These are phyloP conservation scores for Matsumyia berberina DNA, from an alignment of 2,888 invertebrate species.

Conservation along the genomic window DNA sequence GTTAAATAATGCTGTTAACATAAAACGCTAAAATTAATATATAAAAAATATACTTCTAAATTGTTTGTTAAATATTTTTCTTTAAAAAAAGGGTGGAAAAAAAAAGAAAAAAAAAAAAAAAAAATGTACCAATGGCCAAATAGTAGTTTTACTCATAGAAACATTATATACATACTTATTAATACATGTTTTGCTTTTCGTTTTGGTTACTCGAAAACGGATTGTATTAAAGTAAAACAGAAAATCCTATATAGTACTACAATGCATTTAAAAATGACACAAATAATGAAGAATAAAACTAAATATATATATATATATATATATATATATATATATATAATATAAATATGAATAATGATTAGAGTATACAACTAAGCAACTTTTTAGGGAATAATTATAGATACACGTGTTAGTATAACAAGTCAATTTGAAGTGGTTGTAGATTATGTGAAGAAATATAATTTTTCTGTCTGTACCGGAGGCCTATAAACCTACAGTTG, in stretches of 20 bases:
- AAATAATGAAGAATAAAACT: constrained; percentile 9
- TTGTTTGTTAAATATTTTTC: constrained; percentile 17
- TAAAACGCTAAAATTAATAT: constrained; percentile 17
- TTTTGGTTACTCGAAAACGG: constrained; percentile 22
- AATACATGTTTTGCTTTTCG: not conserved
- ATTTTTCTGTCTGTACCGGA: too few species aligned
- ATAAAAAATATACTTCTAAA: constrained; percentile 34
- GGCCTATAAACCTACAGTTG: too few species aligned
- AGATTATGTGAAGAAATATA: too few species aligned
- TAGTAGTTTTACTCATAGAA: constrained; percentile 62
- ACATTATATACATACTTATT: not conserved
- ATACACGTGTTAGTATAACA: constrained; percentile 48
- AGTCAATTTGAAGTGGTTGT: not conserved
- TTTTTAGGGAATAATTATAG: constrained; percentile 75
- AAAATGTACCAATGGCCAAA: constrained; percentile 64
- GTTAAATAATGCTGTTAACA: not conserved
- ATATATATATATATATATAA: constrained; percentile 25
- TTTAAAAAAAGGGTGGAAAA: constrained; percentile 48
- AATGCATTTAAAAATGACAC: constrained; percentile 66
- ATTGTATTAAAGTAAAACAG: constrained; percentile 34
- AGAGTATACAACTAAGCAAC: constrained; percentile 68
- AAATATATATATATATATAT: too few species aligned
- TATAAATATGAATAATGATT: constrained; percentile 45
- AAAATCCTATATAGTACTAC: constrained; percentile 58
- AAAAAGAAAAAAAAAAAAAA: constrained; percentile 31